Conservation (phyloP, 2,797 vertebrate genomes). For the Gymnopithys bicolor region DNA sequence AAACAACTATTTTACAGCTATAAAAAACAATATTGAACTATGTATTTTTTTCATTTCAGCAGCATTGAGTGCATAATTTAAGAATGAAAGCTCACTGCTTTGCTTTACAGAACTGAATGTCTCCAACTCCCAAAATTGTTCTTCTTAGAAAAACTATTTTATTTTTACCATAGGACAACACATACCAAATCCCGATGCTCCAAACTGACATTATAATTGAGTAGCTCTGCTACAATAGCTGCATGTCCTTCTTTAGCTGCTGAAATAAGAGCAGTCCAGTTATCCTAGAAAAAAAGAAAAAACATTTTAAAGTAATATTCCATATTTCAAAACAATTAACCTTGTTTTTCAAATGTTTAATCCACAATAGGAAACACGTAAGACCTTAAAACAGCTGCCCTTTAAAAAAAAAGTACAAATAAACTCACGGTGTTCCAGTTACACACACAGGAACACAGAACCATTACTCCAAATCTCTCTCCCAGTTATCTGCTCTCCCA, state of each 20-base stretch:
- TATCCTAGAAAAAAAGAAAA: conserved; percentile 82
- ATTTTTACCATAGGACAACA: neutral
- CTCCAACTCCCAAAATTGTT: neutral
- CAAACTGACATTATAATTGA: conserved; percentile 86
- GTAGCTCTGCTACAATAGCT: conserved; percentile 89
- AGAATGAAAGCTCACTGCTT: neutral
- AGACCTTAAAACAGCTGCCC: neutral
- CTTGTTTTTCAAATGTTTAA: neutral
- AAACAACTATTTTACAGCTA: neutral
- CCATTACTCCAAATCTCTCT: neutral
- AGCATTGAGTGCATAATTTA: neutral
- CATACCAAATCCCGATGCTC: conserved; percentile 96
- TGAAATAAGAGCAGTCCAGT: conserved; percentile 95
- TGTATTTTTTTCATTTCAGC: neutral
- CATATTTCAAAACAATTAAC: neutral
- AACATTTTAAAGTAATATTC: neutral
- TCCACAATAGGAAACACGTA: neutral
- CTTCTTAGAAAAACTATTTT: neutral
- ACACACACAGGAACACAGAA: neutral
- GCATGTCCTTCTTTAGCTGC: conserved; percentile 93
- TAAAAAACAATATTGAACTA: neutral
- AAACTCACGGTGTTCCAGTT: neutral
- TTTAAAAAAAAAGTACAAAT: neutral
- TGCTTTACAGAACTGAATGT: neutral
- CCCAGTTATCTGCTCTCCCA: neutral